Evolutionary conservation across 30 jellyfish, hydroid and myxozoan species (phyloP).

Genomic region (Rhopilema esculentum): DNA sequence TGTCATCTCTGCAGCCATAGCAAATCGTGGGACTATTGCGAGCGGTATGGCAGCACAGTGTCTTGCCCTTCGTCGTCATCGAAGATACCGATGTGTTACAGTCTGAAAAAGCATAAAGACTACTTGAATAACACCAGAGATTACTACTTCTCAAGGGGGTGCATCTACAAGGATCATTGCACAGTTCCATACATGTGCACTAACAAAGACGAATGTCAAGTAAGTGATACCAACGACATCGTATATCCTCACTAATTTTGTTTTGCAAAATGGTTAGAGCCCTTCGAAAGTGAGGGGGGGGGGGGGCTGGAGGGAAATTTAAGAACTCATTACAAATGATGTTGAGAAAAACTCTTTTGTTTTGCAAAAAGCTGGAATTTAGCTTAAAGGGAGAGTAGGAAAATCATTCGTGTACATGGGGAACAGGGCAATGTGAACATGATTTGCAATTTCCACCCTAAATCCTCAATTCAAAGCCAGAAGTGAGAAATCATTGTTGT

Average conservation of each 20-base stretch:
- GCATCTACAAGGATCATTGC: constrained; percentile 28
- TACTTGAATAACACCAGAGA: constrained; percentile 35
- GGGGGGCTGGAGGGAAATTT: background rate
- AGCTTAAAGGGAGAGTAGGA: no score
- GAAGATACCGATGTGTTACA: constrained; percentile 27
- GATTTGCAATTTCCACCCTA: no score
- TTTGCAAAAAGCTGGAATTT: no score
- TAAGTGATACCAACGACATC: background rate
- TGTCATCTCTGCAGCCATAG: constrained; percentile 43
- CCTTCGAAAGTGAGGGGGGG: background rate
- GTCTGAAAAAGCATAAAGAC: constrained; percentile 19
- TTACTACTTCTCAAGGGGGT: constrained; percentile 22
- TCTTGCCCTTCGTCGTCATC: background rate
- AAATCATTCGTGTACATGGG: no score
- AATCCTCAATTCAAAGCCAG: no score
- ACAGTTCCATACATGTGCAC: constrained; percentile 28
- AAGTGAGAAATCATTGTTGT: no score
- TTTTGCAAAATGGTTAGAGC: background rate
- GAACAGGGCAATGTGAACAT: no score
- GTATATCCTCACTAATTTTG: background rate
- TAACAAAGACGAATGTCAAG: constrained; percentile 13
- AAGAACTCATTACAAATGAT: no score
- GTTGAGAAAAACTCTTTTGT: background rate
- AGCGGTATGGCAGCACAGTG: background rate
- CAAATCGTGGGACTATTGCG: constrained; percentile 43